Base-by-base conservation (phyloP, 2,888 invertebrate genomes). In the Hydrotaea diabolus region DNA sequence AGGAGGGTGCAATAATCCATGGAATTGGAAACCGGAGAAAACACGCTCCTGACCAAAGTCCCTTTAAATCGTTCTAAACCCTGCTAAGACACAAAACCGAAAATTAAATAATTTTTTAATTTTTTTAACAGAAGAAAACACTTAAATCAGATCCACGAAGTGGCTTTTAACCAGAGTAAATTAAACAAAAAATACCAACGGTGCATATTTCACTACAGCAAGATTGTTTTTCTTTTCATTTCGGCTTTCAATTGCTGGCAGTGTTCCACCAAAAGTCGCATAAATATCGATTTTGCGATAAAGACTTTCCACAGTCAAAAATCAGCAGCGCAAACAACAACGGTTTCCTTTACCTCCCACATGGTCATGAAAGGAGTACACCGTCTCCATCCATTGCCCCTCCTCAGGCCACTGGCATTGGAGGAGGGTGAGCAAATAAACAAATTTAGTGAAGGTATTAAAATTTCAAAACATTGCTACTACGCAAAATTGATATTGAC, bases 401-500 rank as follows among this genome's bases (percentile, higher is more conserved):
- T 7, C 31, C 31, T 31, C 7, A 2, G 7, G 3, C n/a, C 0
- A 2, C 21, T 19, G 21, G 2, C 23, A 69, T 19, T 43, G 13
- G 46, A 43, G 13, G 46, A 43, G 39, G 69, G 46, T 46, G 23
- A 75, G 66, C 57, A 83, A 80, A 80, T 76, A 84, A 83, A 80
- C 77, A 80, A 76, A 80, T 83, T 74, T 71, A 39, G 57, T 21
- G 36, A 77, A 78, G 80, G 75, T 81, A 80, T 84, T 78, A 72
- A 75, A 84, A 78, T 78, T 75, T 78, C 64, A 76, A 71, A 80
- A 76, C 74, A 77, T 77, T 80, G 49, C 53, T 55, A 23, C 53
- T 71, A 26, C 36, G 36, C 36, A 74, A 77, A 80, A 83, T 83
- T 83, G 74, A 80, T 78, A 84, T 84, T 84, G 83, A 71, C 80